Base-by-base conservation (phyloP, 2,113 vertebrate genomes). In the Progne subis region DNA sequence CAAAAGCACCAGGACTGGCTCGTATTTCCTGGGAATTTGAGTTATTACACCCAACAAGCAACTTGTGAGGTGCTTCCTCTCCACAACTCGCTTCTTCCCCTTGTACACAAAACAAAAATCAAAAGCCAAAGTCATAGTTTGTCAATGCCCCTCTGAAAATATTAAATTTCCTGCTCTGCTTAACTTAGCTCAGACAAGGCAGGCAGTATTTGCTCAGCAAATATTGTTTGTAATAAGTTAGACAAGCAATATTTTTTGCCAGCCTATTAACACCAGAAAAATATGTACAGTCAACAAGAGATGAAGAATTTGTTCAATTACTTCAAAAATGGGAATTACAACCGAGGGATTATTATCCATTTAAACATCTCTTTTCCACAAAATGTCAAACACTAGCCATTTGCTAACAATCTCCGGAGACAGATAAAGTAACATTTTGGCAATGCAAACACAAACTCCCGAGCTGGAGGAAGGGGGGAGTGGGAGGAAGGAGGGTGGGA, bases 131-230 rank as follows among this genome's bases (percentile, higher is more conserved):
- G 88, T 37, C 94, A 88, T 34, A 28, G 86, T 79, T 95, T 96
- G 95, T 92, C 96, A 88, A 71, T 95, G 84, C 74, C 96, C 88
- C 92, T 93, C 92, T 74, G 86, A 97, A 95, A 93, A 96, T 49
- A 94, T 80, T 95, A 81, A 79, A 56, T 86, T 95, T 97, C 95
- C 96, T 95, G 88, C 94, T 96, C 96, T 81, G 44, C 96, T 97
- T 95, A 96, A 90, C 94, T 84, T 94, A 71, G 74, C 79, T 91
- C 94, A 96, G 86, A 91, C 86, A 92, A 97, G 87, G 96, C 91
- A 94, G 79, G 85, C 84, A 55, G 79, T 95, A 96, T 97, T 95
- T 97, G 94, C 95, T 97, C 78, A 94, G 92, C 92, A 97, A 97
- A 97, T 82, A 96, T 21, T 60, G 94, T 93, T 95, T 84, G 41